Evolutionary conservation across 2,888 invertebrate species (phyloP).

Genomic region (Cancer borealis): DNA sequence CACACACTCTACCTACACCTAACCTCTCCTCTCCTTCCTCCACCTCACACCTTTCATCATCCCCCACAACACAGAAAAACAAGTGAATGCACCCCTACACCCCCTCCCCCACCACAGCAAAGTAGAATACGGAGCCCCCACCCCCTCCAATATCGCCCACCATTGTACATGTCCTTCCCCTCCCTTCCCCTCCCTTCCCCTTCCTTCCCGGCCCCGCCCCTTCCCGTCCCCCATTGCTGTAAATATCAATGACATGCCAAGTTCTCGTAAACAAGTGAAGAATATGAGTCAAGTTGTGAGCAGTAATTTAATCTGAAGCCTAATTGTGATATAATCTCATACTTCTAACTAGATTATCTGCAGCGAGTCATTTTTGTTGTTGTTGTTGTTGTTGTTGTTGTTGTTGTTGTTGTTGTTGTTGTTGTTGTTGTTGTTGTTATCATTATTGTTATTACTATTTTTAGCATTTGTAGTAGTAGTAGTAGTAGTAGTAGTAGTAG

Average conservation of each 20-base stretch:
- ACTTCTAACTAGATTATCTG: background rate
- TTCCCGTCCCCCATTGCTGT: background rate
- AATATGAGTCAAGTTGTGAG: constrained; percentile 22
- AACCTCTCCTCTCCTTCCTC: background rate
- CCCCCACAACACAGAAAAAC: background rate
- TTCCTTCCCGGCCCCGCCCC: no score
- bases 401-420: no score
- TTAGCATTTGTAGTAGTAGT: no score
- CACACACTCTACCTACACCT: constrained; percentile 8
- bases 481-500: no score
- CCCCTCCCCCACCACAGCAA: no score
- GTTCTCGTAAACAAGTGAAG: background rate
- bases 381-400: background rate
- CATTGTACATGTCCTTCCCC: background rate
- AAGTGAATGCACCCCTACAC: no score
- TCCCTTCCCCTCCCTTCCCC: no score
- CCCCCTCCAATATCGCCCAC: background rate
- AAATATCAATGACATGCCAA: constrained; percentile 18
- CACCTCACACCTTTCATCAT: background rate
- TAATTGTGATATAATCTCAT: background rate
- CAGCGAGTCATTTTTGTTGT: background rate
- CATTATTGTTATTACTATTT: background rate
- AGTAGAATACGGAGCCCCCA: background rate
- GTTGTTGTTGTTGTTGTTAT: background rate
- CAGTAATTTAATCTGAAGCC: constrained; percentile 4